Base-by-base conservation (phyloP, 2,113 vertebrate species). In the Seriola aureovittata region DNA sequence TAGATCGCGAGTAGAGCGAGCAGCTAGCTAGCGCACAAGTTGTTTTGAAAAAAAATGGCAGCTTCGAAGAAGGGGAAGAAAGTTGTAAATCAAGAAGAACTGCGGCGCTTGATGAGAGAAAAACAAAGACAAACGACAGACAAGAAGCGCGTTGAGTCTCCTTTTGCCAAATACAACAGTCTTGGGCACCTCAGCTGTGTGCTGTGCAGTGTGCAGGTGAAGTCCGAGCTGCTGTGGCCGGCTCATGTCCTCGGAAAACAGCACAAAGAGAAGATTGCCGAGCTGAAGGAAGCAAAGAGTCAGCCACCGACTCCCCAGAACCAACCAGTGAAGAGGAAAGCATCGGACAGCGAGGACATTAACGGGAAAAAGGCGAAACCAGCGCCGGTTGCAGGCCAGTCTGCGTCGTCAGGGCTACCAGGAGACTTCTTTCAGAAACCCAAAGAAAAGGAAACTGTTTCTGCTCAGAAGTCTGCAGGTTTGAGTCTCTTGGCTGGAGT, bases 81-180 rank as follows among this genome's bases (percentile, higher is more conserved):
- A 88, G 90, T 94, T 6, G 95, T 98, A 23, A 96, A 96, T 62
- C 98, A 99, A 68, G 97, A 99, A 17, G 98, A 99, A 65, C 92
- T 99, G 76, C 94, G 98, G 65, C 95, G 97, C 2, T 68, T 99
- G 48, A 99, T 99, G 98, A 94, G 95, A 57, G 96, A 96, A 82
- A 98, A 97, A 80, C 97, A 98, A 92, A 95, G 95, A 16, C 94
- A 95, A 65, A 92, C 94, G 23, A 92, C 92, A 2, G 95, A 94
- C 2, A 96, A 93, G 86, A 98, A 97, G 78, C 95, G 96, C 3
- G 90, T 99, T 11, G 97, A 99, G 12, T 98, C 98, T n/a, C 97
- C 98, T 0, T 96, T 97, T 32, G 97, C 96, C 4, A 97, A 96
- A 93, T 99, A 99, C 92, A 99, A 96, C 93, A 96, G 96, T 59